A percentile compares a stretch with the other conserved stretches of the same genome.
Evolutionary conservation across 2,113 vertebrate genomes (phyloP).

Genomic region (Anolis carolinensis): DNA sequence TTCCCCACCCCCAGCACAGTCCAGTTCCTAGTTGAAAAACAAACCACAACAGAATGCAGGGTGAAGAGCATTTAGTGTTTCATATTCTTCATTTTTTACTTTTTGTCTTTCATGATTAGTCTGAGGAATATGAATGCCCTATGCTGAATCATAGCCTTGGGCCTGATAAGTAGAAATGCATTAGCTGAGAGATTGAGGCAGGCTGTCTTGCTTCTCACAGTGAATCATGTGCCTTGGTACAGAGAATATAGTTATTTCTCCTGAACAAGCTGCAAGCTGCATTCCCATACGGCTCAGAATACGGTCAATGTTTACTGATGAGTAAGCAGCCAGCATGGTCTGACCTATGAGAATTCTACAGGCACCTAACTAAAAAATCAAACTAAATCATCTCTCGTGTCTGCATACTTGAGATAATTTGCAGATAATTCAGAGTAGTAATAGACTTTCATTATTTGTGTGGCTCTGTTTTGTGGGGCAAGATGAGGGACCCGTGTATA

Average conservation of each 20-base stretch:
- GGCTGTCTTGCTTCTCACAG: background rate
- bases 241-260: background rate
- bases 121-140: background rate
- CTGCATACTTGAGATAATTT: background rate
- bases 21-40: too few relatives aligned
- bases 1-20: too few relatives aligned
- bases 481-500: background rate
- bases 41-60: background rate
- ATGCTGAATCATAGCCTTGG: background rate
- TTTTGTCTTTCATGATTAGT: background rate
- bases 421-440: background rate
- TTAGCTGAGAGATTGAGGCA: background rate
- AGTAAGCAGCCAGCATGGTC: background rate
- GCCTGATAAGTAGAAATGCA: background rate
- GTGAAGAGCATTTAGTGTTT: background rate
- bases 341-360: background rate
- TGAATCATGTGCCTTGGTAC: background rate
- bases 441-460: background rate
- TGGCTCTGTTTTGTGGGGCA: background rate
- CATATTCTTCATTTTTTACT: background rate
- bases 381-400: background rate
- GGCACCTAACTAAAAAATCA: background rate
- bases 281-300: background rate
- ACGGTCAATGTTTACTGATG: background rate
- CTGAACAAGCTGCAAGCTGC: background rate